Conservation (phyloP, 2,888 invertebrate species). For the Ferrisia virgata region DNA sequence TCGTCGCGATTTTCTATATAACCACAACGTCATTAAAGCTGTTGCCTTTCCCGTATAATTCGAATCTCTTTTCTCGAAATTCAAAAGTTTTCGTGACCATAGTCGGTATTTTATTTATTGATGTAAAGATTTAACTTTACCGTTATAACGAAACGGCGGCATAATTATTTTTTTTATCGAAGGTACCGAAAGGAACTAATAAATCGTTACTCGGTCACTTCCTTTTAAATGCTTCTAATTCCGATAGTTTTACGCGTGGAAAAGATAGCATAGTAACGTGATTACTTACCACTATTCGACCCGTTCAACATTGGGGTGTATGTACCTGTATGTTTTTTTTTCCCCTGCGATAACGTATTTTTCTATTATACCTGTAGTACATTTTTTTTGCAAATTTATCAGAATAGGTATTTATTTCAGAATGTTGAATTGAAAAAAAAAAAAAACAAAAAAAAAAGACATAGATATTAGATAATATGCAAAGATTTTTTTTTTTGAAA, state of each 20-base stretch:
- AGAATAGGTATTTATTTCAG: no score
- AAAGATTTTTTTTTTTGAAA: no score
- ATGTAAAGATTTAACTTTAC: constrained; percentile 20
- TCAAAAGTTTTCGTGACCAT: constrained; percentile 23
- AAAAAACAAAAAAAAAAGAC: no score
- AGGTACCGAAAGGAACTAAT: background rate
- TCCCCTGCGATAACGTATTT: no score
- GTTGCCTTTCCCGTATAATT: background rate
- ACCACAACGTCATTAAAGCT: constrained; percentile 34
- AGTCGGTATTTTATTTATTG: constrained; percentile 18
- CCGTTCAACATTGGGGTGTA: no score
- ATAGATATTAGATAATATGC: no score
- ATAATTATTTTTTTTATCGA: constrained; percentile 8
- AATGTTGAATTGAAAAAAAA: no score
- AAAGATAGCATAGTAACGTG: background rate
- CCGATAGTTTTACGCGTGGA: background rate
- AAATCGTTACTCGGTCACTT: background rate
- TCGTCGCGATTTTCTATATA: constrained; percentile 16
- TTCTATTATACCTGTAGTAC: no score
- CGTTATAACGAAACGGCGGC: background rate
- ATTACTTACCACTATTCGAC: background rate
- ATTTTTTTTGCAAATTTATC: no score
- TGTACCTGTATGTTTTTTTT: background rate
- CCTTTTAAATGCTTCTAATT: constrained; percentile 4
- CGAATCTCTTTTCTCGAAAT: constrained; percentile 1